Base-by-base conservation (phyloP, 2,113 vertebrate genomes). In the Phycodurus eques region DNA sequence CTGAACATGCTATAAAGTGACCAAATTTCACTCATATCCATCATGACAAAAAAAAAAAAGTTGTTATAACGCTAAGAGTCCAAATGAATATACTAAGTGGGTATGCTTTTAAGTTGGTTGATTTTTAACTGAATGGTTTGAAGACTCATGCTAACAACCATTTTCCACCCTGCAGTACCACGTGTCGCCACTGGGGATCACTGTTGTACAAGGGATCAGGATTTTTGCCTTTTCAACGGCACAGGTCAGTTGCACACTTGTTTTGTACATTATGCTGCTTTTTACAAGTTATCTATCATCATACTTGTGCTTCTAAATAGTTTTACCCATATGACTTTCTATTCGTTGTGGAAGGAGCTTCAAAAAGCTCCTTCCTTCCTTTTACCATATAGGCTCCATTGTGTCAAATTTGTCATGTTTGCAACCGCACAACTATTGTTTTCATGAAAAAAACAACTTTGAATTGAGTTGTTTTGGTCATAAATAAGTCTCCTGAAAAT, bases 111-210 rank as follows among this genome's bases (percentile, higher is more conserved):
- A 54, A 54, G n/a, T n/a, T 8, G 17, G 6, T 54, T 22, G 2
- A n/a, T 11, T n/a, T 56, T 10, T 3, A 39, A 39, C 27, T 27
- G 27, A 27, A 27, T 27, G 27, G 1, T 27, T 27, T 27, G 27
- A n/a, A n/a, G n/a, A 27, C 27, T 27, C 14, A 60, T 33, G 13
- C 27, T 33, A 60, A 2, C 7, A 14, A 14, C 12, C 27, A 27
- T 20, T 20, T 53, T 20, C 9, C 15, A 14, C 19, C 0, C 22
- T 70, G 82, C 82, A 82, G 79, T 86, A 11, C 42, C n/a, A 2
- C 3, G 0, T 0, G 1, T 8, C 0, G n/a, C 82, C 88, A 83
- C 82, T 61, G 0, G 81, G 56, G 56, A 79, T 53, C 85, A 85
- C 39, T 80, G 7, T 72, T 31, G 3, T 22, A n/a, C 53, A 54